phyloP scores from a whole-genome alignment of 2,888 invertebrate species.

The Ecdyonurus torrentis region DNA sequence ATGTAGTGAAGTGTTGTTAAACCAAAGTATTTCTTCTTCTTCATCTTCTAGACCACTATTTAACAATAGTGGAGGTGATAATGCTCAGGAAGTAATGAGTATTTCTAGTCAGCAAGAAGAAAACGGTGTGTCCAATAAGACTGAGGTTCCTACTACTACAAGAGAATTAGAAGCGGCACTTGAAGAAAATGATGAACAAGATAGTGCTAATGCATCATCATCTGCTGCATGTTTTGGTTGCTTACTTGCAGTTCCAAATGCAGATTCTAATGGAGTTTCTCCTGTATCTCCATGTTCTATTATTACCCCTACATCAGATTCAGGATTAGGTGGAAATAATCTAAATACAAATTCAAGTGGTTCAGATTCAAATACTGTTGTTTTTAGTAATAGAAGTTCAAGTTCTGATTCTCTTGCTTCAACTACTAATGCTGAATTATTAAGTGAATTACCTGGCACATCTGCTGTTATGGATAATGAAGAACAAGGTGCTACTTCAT shows the following conservation, averaged over 20 bases:
- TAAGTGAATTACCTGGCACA: background rate
- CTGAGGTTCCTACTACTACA: background rate
- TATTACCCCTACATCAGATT: conserved; percentile 11
- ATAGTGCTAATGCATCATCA: background rate
- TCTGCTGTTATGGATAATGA: background rate
- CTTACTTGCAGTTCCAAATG: conserved; percentile 9
- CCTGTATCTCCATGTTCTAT: conserved; percentile 12
- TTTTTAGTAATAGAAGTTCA: conserved; percentile 8
- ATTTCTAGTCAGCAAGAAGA: conserved; percentile 6
- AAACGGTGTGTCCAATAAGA: background rate
- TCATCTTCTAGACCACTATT: background rate
- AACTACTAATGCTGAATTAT: background rate
- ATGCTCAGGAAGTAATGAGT: conserved; percentile 6
- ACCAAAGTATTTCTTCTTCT: conserved; percentile 21
- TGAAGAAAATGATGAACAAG: background rate
- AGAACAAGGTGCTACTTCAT: background rate
- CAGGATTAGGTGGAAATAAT: conserved; percentile 10
- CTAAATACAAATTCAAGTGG: conserved; percentile 10
- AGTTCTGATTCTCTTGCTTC: conserved; percentile 11
- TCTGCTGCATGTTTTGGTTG: background rate
- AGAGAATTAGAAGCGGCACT: background rate
- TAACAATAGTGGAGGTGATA: conserved; percentile 20
- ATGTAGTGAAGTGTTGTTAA: conserved; percentile 25
- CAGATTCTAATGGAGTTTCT: conserved; percentile 7
- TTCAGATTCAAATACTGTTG: conserved; percentile 11